Conservation (phyloP, 2,888 invertebrate species). For the Conus canariensis region DNA sequence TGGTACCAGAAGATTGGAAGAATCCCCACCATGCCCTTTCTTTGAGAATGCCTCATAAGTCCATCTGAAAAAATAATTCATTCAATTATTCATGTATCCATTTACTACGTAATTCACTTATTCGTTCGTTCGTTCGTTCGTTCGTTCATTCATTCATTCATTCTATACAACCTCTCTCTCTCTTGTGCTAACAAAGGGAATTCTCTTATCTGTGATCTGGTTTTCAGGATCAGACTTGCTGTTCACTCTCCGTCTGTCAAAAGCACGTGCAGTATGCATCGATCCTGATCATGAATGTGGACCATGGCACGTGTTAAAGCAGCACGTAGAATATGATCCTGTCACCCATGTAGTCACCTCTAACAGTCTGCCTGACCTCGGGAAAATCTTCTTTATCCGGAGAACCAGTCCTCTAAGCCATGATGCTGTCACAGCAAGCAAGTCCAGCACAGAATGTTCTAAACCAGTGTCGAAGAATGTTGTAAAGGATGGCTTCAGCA, state of each 20-base stretch:
- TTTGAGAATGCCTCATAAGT: no score
- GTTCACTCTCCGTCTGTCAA: slow-evolving; percentile 35
- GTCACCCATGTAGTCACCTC: slow-evolving; percentile 46
- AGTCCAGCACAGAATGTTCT: not conserved
- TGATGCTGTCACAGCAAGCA: no score
- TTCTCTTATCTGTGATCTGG: not conserved
- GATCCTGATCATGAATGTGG: not conserved
- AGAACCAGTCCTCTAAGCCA: not conserved
- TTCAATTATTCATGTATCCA: no score
- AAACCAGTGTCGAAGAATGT: not conserved
- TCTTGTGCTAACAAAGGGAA: no score
- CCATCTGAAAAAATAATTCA: no score
- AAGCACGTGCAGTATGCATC: not conserved
- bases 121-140: no score
- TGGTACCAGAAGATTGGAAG: no score
- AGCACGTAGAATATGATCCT: slow-evolving; percentile 36
- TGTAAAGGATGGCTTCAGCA: not conserved
- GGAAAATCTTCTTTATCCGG: slow-evolving; percentile 16
- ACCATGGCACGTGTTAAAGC: slow-evolving; percentile 23
- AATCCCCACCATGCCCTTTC: no score
- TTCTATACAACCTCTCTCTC: no score
- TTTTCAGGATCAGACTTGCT: slow-evolving; percentile 23
- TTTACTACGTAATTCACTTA: no score
- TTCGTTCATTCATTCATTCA: no score
- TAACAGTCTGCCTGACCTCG: not conserved